Conservation (phyloP, 2,888 invertebrate species). For the Tachina fera region DNA sequence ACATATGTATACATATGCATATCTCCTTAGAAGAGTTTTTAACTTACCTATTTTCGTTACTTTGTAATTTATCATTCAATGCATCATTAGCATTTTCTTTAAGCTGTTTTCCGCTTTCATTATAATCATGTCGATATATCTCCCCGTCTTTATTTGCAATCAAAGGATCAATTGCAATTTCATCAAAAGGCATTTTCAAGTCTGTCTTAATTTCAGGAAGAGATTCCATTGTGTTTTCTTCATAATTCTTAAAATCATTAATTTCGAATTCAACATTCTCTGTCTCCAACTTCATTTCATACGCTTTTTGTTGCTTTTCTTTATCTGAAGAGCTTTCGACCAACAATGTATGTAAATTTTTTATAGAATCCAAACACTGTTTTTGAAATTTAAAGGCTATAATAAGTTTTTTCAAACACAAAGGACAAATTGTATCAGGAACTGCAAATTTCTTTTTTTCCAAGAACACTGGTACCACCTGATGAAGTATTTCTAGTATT, state of each 20-base stretch:
- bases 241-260: background rate
- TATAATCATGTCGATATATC: background rate
- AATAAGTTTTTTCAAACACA: conserved; percentile 84
- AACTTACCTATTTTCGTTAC: conserved; percentile 11
- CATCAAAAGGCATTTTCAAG: background rate
- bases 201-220: background rate
- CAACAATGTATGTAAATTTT: conserved; percentile 8
- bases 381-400: conserved; percentile 84
- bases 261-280: background rate
- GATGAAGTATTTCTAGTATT: conserved; percentile 40
- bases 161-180: background rate
- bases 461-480: conserved; percentile 30
- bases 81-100: background rate
- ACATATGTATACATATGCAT: background rate
- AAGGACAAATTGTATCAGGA: conserved; percentile 36
- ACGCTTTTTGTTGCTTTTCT: background rate
- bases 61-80: background rate
- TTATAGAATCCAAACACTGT: conserved; percentile 82
- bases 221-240: conserved; percentile 2
- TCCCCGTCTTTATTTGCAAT: background rate
- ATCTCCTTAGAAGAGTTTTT: background rate
- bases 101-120: background rate
- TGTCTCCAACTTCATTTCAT: background rate
- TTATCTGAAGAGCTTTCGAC: background rate
- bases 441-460: background rate